These are phyloP conservation scores for Protobothrops flavoviridis DNA, from an alignment of 2,113 vertebrate species.

Conservation along the genomic window DNA sequence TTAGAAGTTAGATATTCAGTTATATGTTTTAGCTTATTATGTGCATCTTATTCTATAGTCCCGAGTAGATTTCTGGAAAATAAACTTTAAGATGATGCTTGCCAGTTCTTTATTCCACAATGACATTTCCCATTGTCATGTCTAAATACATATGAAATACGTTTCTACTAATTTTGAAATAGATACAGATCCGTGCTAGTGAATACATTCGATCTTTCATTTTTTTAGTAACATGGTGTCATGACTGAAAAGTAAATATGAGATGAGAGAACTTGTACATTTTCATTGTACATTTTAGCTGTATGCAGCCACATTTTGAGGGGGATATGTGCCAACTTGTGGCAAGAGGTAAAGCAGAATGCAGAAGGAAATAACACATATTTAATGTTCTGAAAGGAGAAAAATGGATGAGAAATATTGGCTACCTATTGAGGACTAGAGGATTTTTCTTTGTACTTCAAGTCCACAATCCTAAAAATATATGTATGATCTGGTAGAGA, in stretches of 20 bases:
- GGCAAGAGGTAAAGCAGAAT: not conserved
- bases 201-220: not conserved
- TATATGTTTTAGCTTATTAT: conserved; percentile 47
- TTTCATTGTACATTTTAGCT: not conserved
- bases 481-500: not conserved
- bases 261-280: not conserved
- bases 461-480: not conserved
- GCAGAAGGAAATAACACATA: not conserved
- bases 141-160: rapidly evolving
- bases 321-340: not conserved
- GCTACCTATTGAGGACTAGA: not conserved
- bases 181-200: not conserved
- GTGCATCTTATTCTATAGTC: conserved; percentile 60
- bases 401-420: not conserved
- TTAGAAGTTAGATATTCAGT: not conserved
- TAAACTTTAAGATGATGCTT: conserved; percentile 57
- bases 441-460: not conserved
- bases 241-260: not conserved
- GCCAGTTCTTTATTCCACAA: not conserved
- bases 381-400: not conserved
- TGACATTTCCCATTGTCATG: not conserved
- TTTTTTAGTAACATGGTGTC: not conserved
- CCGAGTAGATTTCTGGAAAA: conserved; percentile 61
- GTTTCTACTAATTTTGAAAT: not conserved
- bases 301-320: too few species aligned